Conservation (phyloP, 1,140 invertebrate genomes). For the Pachyrhynchus sulphureomaculatus region DNA sequence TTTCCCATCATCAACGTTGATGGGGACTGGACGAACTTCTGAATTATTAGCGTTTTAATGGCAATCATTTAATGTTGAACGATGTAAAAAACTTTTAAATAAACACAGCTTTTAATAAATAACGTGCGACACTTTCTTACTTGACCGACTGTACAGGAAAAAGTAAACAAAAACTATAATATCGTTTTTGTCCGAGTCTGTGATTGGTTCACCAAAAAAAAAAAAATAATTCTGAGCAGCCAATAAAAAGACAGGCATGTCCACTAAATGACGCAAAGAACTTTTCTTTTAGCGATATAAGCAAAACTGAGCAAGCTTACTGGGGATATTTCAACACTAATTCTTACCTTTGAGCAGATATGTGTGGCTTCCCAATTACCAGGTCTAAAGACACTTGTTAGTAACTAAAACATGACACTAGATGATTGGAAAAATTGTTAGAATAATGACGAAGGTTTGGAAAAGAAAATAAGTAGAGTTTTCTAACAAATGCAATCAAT, state of each 20-base stretch:
- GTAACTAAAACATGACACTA: neutral
- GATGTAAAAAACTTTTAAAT: no score
- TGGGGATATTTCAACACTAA: neutral
- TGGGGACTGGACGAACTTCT: no score
- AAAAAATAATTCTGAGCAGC: neutral
- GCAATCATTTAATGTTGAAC: no score
- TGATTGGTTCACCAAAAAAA: constrained; percentile 27
- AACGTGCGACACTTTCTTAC: no score
- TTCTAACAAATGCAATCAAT: neutral
- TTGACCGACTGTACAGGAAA: no score
- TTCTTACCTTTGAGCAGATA: constrained; percentile 3
- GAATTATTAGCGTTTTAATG: no score
- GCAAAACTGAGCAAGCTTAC: constrained; percentile 8
- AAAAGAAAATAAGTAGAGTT: neutral
- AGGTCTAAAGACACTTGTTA: neutral
- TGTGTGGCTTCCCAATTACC: neutral
- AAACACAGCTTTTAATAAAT: no score
- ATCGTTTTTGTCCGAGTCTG: neutral
- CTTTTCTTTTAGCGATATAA: constrained; percentile 1
- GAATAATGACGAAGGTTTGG: neutral
- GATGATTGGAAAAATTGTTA: neutral
- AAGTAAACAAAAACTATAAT: no score
- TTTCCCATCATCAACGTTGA: no score
- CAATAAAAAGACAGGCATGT: neutral
- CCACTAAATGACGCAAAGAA: neutral